These are phyloP conservation scores for Nycticebus coucang DNA, from an alignment of 2,113 vertebrate species.

Conservation along the genomic window DNA sequence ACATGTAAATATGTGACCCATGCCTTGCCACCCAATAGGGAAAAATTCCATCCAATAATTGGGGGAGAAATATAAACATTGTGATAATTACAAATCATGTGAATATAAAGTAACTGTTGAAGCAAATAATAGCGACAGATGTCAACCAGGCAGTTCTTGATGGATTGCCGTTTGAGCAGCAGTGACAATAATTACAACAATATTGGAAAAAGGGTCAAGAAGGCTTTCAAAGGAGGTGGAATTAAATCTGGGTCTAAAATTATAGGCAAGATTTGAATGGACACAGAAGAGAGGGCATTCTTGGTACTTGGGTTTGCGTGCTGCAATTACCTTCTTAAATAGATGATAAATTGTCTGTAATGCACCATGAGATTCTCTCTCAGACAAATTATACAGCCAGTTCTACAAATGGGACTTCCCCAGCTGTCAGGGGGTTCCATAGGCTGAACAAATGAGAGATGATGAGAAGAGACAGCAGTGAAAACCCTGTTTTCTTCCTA, in stretches of 20 bases:
- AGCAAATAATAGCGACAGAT: not conserved
- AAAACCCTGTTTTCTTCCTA: slow-evolving; percentile 39
- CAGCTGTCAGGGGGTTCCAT: slow-evolving; percentile 49
- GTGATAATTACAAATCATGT: not conserved
- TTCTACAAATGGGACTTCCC: slow-evolving; percentile 45
- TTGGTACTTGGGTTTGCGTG: not conserved
- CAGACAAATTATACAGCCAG: slow-evolving; percentile 44
- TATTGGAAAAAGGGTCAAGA: slow-evolving; percentile 19
- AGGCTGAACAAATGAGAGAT: slow-evolving; percentile 61
- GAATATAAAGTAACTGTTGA: not conserved
- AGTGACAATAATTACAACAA: slow-evolving; percentile 43
- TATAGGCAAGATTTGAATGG: not conserved
- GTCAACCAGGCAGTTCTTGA: not conserved
- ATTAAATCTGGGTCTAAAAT: not conserved
- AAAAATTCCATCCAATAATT: not conserved
- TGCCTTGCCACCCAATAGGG: not conserved
- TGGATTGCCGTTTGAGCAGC: slow-evolving; percentile 8
- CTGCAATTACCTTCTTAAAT: slow-evolving; percentile 55
- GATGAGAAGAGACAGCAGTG: slow-evolving; percentile 57
- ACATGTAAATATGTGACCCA: not conserved
- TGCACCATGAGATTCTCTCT: slow-evolving; percentile 45
- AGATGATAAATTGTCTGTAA: slow-evolving; percentile 62
- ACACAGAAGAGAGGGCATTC: not conserved
- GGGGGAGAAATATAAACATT: not conserved
- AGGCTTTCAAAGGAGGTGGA: not conserved